Conservation (phyloP, 1,140 invertebrate species). For the Ceratoteleas bidentatus region DNA sequence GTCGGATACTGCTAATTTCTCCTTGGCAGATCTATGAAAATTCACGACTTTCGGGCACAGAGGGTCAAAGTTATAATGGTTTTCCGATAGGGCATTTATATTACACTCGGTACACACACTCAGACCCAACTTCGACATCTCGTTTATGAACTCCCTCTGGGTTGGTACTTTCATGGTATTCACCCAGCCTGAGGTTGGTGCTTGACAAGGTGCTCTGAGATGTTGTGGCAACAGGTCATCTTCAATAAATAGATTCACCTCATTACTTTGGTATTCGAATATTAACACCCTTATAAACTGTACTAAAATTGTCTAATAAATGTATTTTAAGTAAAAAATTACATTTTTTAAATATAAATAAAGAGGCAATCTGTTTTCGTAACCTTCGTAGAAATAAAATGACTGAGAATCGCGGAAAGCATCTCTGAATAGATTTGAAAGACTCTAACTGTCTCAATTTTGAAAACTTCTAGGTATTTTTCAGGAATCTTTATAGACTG, state of each 20-base stretch:
- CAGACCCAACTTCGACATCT: slow-evolving; percentile 74
- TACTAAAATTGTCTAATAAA: no score
- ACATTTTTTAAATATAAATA: no score
- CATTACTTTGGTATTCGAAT: background rate
- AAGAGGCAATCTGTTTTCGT: no score
- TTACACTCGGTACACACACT: slow-evolving; percentile 43
- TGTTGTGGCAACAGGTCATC: slow-evolving; percentile 86
- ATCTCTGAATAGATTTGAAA: no score
- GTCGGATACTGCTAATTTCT: slow-evolving; percentile 82
- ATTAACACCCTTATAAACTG: no score
- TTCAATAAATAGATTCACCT: slow-evolving; percentile 18
- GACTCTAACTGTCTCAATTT: no score
- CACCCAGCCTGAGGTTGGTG: slow-evolving; percentile 87
- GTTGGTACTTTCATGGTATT: slow-evolving; percentile 84
- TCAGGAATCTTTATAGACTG: no score
- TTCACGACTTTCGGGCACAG: slow-evolving; percentile 87
- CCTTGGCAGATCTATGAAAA: slow-evolving; percentile 83
- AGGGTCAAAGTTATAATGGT: slow-evolving; percentile 81
- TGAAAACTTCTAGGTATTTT: no score
- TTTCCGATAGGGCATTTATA: slow-evolving; percentile 61
- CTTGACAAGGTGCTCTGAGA: slow-evolving; percentile 84
- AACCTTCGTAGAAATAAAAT: no score
- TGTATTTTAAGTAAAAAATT: no score
- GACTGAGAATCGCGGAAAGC: no score
- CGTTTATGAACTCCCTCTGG: slow-evolving; percentile 69